Base-by-base conservation (phyloP, 2,797 vertebrate genomes). In the Labeo calbasu region DNA sequence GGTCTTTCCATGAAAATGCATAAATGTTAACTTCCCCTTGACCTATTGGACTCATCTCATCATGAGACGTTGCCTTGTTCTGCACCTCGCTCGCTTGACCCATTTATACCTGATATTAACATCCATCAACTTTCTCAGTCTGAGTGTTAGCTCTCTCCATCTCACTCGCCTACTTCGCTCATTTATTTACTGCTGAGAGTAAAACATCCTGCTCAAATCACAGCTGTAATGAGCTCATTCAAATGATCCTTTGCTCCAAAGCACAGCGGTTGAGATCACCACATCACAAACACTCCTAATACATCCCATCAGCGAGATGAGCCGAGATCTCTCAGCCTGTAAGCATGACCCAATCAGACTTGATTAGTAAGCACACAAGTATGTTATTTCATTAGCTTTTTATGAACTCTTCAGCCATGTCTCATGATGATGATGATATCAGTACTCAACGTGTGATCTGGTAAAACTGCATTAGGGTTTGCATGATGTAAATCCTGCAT, bases 211-310 rank as follows among this genome's bases (percentile, higher is more conserved):
- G 73, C 25, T 78, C 32, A 84, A 69, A 82, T 84, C 72, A 78
- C 43, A 57, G 87, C 80, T 86, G 83, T 75, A 79, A 57, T 88
- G 88, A 88, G 84, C 73, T 87, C 84, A 85, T 85, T 73, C 50
- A 46, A 17, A 57, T 75, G 32, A 57, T 53, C 51, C 53, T 59
- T 71, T 83, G 77, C 71, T 66, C 72, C 85, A 85, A 85, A 81
- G 83, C 83, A 85, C 83, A 85, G 82, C 53, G 83, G 72, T 79
- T 86, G 32, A 76, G 81, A 84, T 84, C 53, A 89, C 80, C 75
- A 85, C 15, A 82, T 55, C 50, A 84, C 78, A 86, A 75, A 46
- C 55, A 70, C 36, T 53, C 40, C 2, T 55, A 36, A 82, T 43
- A 28, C 46, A 71, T 28, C 19, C 69, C 79, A 61, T 63, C 55